Base-by-base conservation (phyloP, 2,797 vertebrate genomes). In the Martes flavigula region DNA sequence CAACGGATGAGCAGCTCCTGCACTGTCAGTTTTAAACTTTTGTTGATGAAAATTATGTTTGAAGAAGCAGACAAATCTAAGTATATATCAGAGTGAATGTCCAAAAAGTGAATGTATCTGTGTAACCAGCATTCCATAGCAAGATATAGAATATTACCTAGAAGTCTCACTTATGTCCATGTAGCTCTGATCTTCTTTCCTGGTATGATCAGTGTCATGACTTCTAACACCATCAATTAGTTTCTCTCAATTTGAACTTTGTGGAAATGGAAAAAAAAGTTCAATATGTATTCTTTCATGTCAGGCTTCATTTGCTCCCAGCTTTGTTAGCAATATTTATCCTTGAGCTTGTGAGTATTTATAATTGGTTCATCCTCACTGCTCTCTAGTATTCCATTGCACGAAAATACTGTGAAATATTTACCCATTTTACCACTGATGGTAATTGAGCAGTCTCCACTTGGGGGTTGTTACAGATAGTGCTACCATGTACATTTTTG, bases 61-160 rank as follows among this genome's bases (percentile, higher is more conserved):
- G 72, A 38, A 86, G 32, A 97, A 93, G 51, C n/a, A 86, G 6
- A 62, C 3, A 96, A 70, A 81, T 94, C 54, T 66, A 90, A 83
- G 40, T 60, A 30, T 51, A 38, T 66, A 35, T 56, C 64, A 62
- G 48, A 89, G 1, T 56, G 15, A 92, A 79, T 86, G 87, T 90
- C 56, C 32, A 86, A 85, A 40, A 92, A 90, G n/a, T 58, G 3
- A 87, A 51, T n/a, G 68, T 83, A 77, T 9, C 32, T 96, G 9
- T 96, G 7, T 70, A 93, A 77, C n/a, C 54, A 95, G 35, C 38
- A 68, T 21, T 91, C 32, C 35, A 73, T 86, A 78, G 40, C 46
- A 77, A 95, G 56, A 82, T 38, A 46, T 5, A 95, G 64, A 87
- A 60, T 85, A 38, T 84, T 66, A 70, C 23, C 81, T 68, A 91